Base-by-base conservation (phyloP, 2,113 vertebrate genomes). In the Bos javanicus region DNA sequence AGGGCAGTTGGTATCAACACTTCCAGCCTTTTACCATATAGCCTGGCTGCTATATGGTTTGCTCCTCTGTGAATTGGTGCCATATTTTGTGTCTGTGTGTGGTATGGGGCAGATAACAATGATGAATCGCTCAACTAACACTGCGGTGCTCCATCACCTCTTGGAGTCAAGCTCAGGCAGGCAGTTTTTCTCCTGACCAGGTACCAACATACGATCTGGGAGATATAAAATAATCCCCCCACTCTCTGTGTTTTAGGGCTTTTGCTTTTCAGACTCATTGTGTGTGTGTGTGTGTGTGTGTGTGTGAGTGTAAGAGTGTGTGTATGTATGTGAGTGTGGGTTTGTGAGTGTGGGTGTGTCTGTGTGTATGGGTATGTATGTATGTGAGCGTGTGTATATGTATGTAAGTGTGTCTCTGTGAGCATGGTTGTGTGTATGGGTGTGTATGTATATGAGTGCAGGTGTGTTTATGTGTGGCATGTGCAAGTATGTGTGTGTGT, bases 361-460 rank as follows among this genome's bases (percentile, higher is more conserved):
- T 33, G 5, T 50, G n/a, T 23, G n/a, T 12, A 1, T 36, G 19
- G 17, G n/a, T 71, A 1, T 71, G 10, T 12, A 39, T 36, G 59
- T 26, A 59, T 59, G 11, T 59, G 57, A 59, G 23, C 12, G 25
- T 26, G 25, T 19, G 2, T 54, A 1, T 54, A 1, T 60, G 26
- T 28, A 6, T 60, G 59, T 60, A 10, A 60, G 59, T 60, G 9
- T 26, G 59, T 1, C 25, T 28, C 1, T 15, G 21, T 28, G 43
- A 7, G 5, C 1, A 0, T 7, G 33, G 30, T 21, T 28, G 2
- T 46, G 26, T 30, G 12, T 2, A 28, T 26, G 57, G 25, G 59
- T 26, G 26, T 13, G 26, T 28, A 28, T 12, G 19, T 39, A 10
- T 14, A 10, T 26, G 36, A 5, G 4, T 4, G 2, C 1, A 0